These are phyloP conservation scores for Ridgeia piscesae DNA, from an alignment of 1,140 invertebrate species.

Conservation along the genomic window DNA sequence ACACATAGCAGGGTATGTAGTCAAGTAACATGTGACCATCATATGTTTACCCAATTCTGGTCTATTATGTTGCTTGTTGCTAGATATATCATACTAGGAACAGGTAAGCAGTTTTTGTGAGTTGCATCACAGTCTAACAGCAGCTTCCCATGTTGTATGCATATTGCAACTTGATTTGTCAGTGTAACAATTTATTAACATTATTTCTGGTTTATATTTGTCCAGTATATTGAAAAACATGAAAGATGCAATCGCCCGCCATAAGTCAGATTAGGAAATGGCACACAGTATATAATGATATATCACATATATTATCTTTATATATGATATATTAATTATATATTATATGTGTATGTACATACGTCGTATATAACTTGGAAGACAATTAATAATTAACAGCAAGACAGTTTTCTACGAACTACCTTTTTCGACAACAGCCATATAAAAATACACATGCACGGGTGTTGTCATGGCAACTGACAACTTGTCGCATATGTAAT, in stretches of 20 bases:
- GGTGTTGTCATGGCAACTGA: neutral
- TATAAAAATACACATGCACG: neutral
- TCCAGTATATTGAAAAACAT: neutral
- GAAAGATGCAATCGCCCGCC: too few relatives aligned
- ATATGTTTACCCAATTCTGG: neutral
- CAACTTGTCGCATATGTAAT: neutral
- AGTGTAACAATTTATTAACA: neutral
- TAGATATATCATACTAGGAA: neutral
- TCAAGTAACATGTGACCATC: neutral
- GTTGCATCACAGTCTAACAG: neutral
- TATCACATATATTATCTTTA: neutral
- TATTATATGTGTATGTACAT: neutral
- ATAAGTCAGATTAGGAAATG: neutral
- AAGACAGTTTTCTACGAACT: neutral
- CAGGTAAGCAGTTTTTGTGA: neutral
- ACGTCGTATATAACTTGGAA: neutral
- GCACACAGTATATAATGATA: neutral
- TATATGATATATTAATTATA: too few relatives aligned
- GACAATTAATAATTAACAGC: constrained; percentile 1
- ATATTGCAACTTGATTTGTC: neutral
- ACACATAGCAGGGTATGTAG: neutral
- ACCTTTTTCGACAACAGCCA: neutral
- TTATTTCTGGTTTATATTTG: neutral
- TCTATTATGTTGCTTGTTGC: neutral
- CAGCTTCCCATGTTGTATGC: neutral